Percentiles rank a stretch among this genome's conserved stretches.
Evolutionary conservation across 1,140 invertebrate species (phyloP).

Genomic region (Vollenhovia emeryi): DNA sequence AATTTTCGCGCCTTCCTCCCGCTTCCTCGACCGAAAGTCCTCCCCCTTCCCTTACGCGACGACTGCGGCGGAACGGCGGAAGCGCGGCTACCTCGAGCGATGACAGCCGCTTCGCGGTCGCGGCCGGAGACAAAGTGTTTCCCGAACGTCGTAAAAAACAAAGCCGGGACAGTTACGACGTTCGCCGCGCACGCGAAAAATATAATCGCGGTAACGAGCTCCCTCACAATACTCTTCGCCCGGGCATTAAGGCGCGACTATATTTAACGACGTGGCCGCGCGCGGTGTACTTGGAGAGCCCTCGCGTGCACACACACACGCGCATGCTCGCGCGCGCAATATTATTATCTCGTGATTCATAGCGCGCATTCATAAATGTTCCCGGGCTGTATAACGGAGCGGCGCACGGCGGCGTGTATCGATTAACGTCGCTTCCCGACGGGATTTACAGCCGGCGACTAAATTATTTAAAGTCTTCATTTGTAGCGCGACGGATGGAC

Average conservation of each 20-base stretch:
- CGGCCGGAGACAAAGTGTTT: slow-evolving; percentile 36
- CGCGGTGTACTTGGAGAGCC: background rate
- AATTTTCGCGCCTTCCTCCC: slow-evolving; percentile 10
- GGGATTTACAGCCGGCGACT: slow-evolving; percentile 80
- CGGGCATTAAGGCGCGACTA: slow-evolving; percentile 50
- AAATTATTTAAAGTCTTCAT: slow-evolving; percentile 84
- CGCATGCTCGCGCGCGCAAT: slow-evolving; percentile 63
- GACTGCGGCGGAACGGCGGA: background rate
- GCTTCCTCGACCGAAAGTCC: background rate
- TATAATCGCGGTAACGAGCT: slow-evolving; percentile 58
- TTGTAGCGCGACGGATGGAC: slow-evolving; percentile 75
- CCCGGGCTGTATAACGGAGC: slow-evolving; percentile 70
- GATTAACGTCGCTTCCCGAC: slow-evolving; percentile 81
- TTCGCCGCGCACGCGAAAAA: slow-evolving; percentile 35
- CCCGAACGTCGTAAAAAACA: slow-evolving; percentile 51
- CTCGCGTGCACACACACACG: background rate
- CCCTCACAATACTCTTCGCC: slow-evolving; percentile 49
- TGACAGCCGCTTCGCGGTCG: slow-evolving; percentile 18
- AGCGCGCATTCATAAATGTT: slow-evolving; percentile 81
- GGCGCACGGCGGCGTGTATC: slow-evolving; percentile 78
- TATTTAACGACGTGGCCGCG: slow-evolving; percentile 60
- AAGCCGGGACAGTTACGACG: slow-evolving; percentile 42
- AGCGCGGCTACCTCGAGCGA: slow-evolving; percentile 6
- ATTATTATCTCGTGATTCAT: slow-evolving; percentile 83
- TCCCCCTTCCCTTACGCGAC: no score